Evolutionary conservation across 2,113 vertebrate species (phyloP).

Genomic region (Mionectes macconnelli): DNA sequence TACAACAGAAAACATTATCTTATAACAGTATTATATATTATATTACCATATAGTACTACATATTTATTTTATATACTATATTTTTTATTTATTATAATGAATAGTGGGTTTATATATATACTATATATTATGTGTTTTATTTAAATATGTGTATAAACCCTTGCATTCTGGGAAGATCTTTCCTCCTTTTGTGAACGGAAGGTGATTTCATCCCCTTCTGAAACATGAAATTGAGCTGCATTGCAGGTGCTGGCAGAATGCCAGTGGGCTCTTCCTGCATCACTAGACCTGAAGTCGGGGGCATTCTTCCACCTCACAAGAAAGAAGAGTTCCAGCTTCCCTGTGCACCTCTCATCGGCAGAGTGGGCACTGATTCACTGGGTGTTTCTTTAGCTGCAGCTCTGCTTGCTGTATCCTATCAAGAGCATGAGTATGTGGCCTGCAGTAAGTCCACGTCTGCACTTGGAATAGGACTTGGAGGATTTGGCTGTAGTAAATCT

Average conservation of each 20-base stretch:
- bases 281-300: not conserved
- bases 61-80: not conserved
- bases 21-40: not conserved
- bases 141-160: not conserved
- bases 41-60: too few species aligned
- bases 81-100: not conserved
- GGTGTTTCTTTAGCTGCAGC: not conserved
- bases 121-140: not conserved
- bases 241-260: not conserved
- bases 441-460: not conserved
- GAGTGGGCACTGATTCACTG: not conserved
- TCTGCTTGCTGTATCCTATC: not conserved
- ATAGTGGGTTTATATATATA: not conserved
- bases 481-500: not conserved
- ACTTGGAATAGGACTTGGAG: not conserved
- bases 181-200: not conserved
- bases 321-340: not conserved
- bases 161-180: not conserved
- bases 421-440: not conserved
- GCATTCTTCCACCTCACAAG: not conserved
- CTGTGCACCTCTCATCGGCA: accelerated
- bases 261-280: not conserved
- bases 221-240: accelerated
- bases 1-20: not conserved
- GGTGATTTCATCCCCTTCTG: not conserved